phyloP scores from a whole-genome alignment of 2,888 invertebrate genomes.

The Ornithoptera priamus region DNA sequence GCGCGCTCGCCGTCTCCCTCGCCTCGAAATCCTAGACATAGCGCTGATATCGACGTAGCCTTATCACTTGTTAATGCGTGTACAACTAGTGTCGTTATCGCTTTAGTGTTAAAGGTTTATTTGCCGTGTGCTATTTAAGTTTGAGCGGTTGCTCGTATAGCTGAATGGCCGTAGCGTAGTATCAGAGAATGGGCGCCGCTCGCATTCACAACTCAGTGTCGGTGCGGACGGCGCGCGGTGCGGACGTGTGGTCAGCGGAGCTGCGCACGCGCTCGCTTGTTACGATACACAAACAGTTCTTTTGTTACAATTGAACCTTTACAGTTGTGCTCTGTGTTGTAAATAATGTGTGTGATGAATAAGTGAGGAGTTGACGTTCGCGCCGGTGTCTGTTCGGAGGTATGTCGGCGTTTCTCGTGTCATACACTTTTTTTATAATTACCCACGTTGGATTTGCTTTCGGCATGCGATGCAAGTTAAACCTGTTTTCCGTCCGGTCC shows the following conservation, averaged over 20 bases:
- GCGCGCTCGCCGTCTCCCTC: constrained; percentile 48
- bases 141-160: constrained; percentile 70
- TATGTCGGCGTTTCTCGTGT: constrained; percentile 49
- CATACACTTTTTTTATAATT: constrained; percentile 47
- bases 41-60: constrained; percentile 77
- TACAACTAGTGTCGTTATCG: constrained; percentile 49
- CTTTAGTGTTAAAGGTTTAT: constrained; percentile 45
- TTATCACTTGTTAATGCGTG: constrained; percentile 57
- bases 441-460: constrained; percentile 63
- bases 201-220: constrained; percentile 60
- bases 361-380: constrained; percentile 42
- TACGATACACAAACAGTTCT: constrained; percentile 34
- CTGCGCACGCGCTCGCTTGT: constrained; percentile 55
- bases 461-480: constrained; percentile 67
- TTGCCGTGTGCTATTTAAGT: constrained; percentile 47
- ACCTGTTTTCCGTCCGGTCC: constrained; percentile 72
- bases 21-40: constrained; percentile 70
- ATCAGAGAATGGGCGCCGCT: constrained; percentile 65
- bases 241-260: constrained; percentile 37
- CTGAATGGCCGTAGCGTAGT: constrained; percentile 77
- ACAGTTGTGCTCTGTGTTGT: constrained; percentile 47
- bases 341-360: constrained; percentile 54
- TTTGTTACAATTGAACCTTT: constrained; percentile 5
- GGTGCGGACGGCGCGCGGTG: constrained; percentile 40
- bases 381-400: constrained; percentile 43